A percentile compares a stretch with the other conserved stretches of the same genome.
Evolutionary conservation across 2,797 vertebrate genomes (phyloP).

Genomic region (Cercopithecus petaurista): DNA sequence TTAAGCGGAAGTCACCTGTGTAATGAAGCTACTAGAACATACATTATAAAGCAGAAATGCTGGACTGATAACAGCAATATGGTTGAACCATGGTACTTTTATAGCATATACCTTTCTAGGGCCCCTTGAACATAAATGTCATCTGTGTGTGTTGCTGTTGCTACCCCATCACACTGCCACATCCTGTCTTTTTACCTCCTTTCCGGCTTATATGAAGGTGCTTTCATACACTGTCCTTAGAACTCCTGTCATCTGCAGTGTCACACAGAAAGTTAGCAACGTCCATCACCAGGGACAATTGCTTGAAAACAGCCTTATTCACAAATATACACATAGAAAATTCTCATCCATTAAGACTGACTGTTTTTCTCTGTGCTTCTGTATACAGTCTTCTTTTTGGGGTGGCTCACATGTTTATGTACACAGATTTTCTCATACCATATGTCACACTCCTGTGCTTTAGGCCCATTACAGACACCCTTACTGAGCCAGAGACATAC

Average conservation of each 20-base stretch:
- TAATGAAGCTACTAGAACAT: background rate
- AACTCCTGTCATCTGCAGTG: background rate
- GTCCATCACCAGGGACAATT: background rate
- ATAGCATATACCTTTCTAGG: background rate
- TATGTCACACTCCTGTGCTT: background rate
- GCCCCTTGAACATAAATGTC: background rate
- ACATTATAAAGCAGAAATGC: background rate
- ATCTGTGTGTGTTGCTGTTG: background rate
- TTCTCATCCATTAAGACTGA: background rate
- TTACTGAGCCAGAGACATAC: background rate
- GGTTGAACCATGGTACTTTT: background rate
- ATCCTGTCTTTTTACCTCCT: background rate
- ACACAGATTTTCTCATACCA: background rate
- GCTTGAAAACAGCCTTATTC: background rate
- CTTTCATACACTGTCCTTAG: background rate
- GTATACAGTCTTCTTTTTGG: background rate
- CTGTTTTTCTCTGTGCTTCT: background rate
- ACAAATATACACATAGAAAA: background rate
- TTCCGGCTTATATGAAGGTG: background rate
- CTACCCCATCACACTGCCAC: background rate
- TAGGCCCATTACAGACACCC: background rate
- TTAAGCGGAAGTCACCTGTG: background rate
- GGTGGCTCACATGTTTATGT: background rate
- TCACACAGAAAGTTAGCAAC: background rate
- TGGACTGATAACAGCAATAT: background rate